Evolutionary conservation across 2,888 invertebrate genomes (phyloP), one percentile per base, ranked within the genome.

Genomic region (Nycteola revayana): DNA sequence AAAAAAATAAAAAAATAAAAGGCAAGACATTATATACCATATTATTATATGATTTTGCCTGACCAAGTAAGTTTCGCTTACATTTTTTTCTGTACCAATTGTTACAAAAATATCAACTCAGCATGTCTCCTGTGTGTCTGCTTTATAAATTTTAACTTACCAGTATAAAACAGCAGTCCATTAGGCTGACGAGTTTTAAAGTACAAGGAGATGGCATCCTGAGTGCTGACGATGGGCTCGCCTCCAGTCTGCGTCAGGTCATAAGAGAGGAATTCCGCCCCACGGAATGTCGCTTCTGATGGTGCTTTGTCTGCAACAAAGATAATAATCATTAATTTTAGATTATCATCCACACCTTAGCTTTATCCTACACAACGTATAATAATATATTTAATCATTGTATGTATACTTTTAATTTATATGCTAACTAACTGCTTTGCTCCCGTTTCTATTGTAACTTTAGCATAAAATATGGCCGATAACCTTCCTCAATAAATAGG

Each of bases 111-210:
- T n/a, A n/a, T n/a, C n/a, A n/a, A n/a, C n/a, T n/a, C n/a, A n/a
- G n/a, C n/a, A n/a, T n/a, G n/a, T n/a, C n/a, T n/a, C n/a, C n/a
- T n/a, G n/a, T n/a, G n/a, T n/a, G n/a, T n/a, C n/a, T n/a, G n/a
- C n/a, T n/a, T n/a, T n/a, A n/a, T n/a, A n/a, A n/a, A n/a, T n/a
- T n/a, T n/a, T n/a, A n/a, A n/a, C 51, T 48, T 20, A 95, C 97
- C 96, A 58, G 97, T 96, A 75, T 97, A 98, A 86, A 98, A 97
- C 28, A 98, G 91, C 25, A 98, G 91, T 49, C 97, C 98, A 68
- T 95, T 95, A 5, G 96, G 94, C 67, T 96, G 96, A 40, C 96
- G 90, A 1, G 98, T 98, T 81, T 97, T 96, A 90, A 98, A 98
- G 81, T 95, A 94, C 35, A 98, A 91, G 3, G 95, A 95, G 54